A percentile compares a stretch with the other conserved stretches of the same genome.
phyloP scores from a whole-genome alignment of 1,140 invertebrate species.

The Thaumatotibia leucotreta region DNA sequence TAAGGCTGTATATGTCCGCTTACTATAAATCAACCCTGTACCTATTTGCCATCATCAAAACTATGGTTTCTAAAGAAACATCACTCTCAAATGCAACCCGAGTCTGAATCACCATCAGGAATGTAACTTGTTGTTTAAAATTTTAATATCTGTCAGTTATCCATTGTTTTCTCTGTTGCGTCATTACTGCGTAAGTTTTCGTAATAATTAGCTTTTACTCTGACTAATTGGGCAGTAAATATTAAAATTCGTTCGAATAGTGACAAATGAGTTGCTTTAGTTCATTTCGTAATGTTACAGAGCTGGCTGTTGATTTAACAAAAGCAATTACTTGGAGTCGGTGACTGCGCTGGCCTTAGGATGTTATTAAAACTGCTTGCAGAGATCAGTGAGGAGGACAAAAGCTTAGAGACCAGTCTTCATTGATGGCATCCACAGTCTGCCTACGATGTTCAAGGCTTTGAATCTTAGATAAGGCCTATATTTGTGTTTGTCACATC shows the following conservation, averaged over 20 bases:
- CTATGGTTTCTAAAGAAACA: no score
- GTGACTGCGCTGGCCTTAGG: conserved; percentile 32
- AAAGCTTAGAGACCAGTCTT: neutral
- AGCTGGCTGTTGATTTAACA: conserved; percentile 54
- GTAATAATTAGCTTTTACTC: conserved; percentile 9
- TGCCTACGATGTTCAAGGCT: no score
- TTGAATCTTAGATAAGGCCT: no score
- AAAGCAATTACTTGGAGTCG: conserved; percentile 60
- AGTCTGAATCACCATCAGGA: no score
- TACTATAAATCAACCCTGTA: no score
- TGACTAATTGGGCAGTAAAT: conserved; percentile 13
- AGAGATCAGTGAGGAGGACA: neutral
- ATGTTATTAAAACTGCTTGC: neutral
- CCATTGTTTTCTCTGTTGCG: conserved; percentile 9
- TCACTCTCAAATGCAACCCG: no score
- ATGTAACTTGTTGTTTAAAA: no score
- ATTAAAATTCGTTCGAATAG: conserved; percentile 25
- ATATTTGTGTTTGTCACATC: no score
- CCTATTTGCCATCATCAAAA: no score
- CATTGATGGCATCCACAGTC: no score
- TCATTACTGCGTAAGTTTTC: neutral
- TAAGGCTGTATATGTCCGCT: no score
- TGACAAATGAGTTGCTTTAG: conserved; percentile 22
- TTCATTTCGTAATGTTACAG: conserved; percentile 19
- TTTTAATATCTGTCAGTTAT: neutral